Base-by-base conservation (phyloP, 2,797 vertebrate species). In the Alcedo atthis region DNA sequence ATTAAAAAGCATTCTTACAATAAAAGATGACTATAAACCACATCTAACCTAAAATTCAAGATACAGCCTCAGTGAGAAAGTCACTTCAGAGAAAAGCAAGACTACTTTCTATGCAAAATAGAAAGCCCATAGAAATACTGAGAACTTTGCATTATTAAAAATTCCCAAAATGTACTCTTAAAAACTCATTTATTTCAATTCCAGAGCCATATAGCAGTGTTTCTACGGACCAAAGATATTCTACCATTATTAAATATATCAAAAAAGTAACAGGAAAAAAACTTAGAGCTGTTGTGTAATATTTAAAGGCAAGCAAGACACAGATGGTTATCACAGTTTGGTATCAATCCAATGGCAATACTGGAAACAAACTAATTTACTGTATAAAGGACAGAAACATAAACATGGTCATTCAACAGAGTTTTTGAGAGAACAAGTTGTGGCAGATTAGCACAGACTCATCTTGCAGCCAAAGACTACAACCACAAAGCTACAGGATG, bases 341-440 rank as follows among this genome's bases (percentile, higher is more conserved):
- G 53, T 70, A 88, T 92, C 92, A 94, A 86, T 42, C 32, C 88
- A 90, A 7, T 22, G 45, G 54, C 79, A 94, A 90, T 4, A 88
- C 40, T 82, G 68, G 54, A 81, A 86, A 84, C 49, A 67, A 93
- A 93, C 37, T 86, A 75, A 76, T 83, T 87, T 77, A 83, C 21
- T 42, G 10, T n/a, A 66, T 35, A 83, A 90, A 89, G 75, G 69
- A 92, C 45, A 94, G 48, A 90, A 87, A 71, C 15, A 70, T 51
- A 32, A 57, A 81, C 76, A 75, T 28, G 46, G 68, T 64, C 69
- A 78, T 81, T 94, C 69, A 82, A 87, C 17, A 22, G 13, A 21
- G 24, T 55, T 94, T 94, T 74, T 81, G 1, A 75, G 62, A 87
- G 42, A 94, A 92, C 43, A 92, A 75, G 81, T 32, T 70, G 33